Evolutionary conservation across 2,113 vertebrate species (phyloP).

Genomic region (Sorex araneus): DNA sequence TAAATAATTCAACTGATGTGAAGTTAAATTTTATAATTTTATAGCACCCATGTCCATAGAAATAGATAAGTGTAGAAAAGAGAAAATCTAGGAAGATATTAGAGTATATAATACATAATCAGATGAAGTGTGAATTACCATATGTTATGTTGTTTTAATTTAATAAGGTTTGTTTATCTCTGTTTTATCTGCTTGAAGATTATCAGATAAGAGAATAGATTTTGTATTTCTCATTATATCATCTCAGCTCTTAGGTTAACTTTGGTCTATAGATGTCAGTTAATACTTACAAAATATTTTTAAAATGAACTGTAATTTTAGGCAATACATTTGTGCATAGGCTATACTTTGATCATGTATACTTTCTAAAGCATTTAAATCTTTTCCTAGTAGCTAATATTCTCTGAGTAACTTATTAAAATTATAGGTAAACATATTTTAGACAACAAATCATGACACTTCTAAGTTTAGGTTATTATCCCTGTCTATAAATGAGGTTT

Average conservation of each 20-base stretch:
- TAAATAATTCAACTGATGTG: too few relatives aligned
- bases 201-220: not conserved
- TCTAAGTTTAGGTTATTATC: too few relatives aligned
- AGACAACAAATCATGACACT: too few relatives aligned
- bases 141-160: not conserved
- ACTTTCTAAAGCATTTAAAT: not conserved
- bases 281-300: not conserved
- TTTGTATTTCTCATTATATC: not conserved
- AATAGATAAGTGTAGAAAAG: not conserved
- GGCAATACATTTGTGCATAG: not conserved
- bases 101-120: not conserved
- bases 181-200: not conserved
- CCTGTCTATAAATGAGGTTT: too few relatives aligned
- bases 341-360: not conserved
- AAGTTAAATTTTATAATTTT: not conserved
- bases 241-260: not conserved
- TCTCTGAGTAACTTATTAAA: constrained; percentile 37
- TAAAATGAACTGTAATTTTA: not conserved
- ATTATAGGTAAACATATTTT: not conserved
- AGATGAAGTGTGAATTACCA: not conserved
- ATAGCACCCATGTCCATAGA: not conserved
- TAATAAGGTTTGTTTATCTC: not conserved
- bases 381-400: not conserved
- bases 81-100: not conserved
- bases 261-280: not conserved